A percentile compares a stretch with the other conserved stretches of the same genome.
Conservation (phyloP, 2,113 vertebrate species). For the Epinephelus moara region DNA sequence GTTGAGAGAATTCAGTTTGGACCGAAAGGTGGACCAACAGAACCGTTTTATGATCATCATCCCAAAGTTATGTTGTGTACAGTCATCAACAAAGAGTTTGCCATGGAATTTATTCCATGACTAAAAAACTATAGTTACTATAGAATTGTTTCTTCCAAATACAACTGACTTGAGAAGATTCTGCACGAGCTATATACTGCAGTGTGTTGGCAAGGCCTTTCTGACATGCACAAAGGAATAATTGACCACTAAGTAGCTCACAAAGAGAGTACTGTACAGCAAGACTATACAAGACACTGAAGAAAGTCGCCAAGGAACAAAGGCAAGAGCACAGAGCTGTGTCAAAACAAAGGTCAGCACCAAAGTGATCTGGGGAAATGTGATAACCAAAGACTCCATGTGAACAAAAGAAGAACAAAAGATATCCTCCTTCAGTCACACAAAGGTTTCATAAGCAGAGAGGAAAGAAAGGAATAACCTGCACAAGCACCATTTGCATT, state of each 20-base stretch:
- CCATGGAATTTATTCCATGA: no score
- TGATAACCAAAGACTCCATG: slow-evolving; percentile 6
- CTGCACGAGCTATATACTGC: background rate
- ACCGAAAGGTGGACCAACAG: no score
- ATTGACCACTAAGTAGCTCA: background rate
- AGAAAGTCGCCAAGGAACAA: slow-evolving; percentile 1
- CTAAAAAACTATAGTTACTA: background rate
- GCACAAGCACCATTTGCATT: background rate
- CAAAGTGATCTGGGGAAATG: slow-evolving; percentile 13
- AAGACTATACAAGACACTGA: background rate
- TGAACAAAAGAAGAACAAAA: slow-evolving; percentile 11
- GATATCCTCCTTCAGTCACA: background rate
- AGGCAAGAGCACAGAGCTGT: background rate
- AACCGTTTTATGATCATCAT: background rate
- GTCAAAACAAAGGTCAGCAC: slow-evolving; percentile 26
- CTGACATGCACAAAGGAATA: background rate
- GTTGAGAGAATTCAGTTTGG: no score
- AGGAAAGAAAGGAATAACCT: background rate
- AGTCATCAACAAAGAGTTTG: background rate
- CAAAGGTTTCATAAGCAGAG: slow-evolving; percentile 4
- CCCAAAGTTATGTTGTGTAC: no score
- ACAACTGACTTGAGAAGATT: background rate
- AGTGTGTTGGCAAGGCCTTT: background rate
- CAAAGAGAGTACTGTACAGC: background rate
- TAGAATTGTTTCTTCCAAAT: background rate